Conservation (phyloP, 2,888 invertebrate species). For the Eledone cirrhosa region DNA sequence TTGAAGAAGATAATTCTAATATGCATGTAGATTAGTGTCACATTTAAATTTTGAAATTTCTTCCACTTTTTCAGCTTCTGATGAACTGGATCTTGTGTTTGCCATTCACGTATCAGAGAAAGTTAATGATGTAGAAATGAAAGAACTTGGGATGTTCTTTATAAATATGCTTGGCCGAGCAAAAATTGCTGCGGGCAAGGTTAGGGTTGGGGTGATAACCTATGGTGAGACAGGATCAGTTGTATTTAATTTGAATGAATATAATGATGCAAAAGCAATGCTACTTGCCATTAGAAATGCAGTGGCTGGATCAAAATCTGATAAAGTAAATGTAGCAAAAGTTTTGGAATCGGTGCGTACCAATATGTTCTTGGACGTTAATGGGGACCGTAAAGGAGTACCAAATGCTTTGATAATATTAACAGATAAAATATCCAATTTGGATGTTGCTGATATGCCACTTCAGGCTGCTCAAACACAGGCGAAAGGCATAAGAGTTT, state of each 20-base stretch:
- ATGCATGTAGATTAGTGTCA: constrained; percentile 25
- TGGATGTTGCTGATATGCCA: constrained; percentile 29
- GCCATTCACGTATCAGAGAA: constrained; percentile 48
- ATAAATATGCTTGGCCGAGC: constrained; percentile 39
- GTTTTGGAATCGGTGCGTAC: constrained; percentile 36
- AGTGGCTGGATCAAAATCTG: neutral
- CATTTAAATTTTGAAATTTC: constrained; percentile 16
- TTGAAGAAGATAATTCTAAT: no score
- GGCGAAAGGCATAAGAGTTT: constrained; percentile 44
- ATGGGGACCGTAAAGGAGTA: constrained; percentile 42
- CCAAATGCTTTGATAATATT: constrained; percentile 51
- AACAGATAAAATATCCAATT: constrained; percentile 45
- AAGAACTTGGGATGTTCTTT: constrained; percentile 40
- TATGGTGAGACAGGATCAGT: neutral
- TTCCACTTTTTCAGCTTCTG: constrained; percentile 39
- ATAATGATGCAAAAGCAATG: neutral
- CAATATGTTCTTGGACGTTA: constrained; percentile 39
- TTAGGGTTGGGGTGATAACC: constrained; percentile 39
- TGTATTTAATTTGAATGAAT: constrained; percentile 17
- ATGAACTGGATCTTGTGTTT: constrained; percentile 48
- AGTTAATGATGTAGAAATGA: constrained; percentile 39
- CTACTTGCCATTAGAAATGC: neutral
- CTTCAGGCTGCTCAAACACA: constrained; percentile 33
- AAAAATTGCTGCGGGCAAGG: constrained; percentile 47
- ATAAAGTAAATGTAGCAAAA: constrained; percentile 33